Base-by-base conservation (phyloP, 2,113 vertebrate species). In the Sylvia atricapilla region DNA sequence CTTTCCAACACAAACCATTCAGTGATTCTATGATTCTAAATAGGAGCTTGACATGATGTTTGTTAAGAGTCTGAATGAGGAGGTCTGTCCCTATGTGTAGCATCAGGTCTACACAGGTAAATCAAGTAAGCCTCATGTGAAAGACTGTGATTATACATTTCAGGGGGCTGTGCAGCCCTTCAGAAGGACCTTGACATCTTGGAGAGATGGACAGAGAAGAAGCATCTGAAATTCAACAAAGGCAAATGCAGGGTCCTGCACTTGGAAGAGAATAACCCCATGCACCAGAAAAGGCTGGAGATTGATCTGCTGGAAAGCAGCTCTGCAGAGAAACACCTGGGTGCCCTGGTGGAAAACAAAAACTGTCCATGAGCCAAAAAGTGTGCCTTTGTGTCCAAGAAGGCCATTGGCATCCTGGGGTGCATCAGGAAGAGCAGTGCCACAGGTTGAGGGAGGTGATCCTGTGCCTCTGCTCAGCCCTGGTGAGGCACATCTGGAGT, bases 101-200 rank as follows among this genome's bases (percentile, higher is more conserved):
- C 22, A 56, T 44, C 49, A 59, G 37, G 59, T 83, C 41, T 68
- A 1, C 11, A 22, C 30, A 64, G 18, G 31, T 74, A 72, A 72
- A 79, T 37, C 33, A 64, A 76, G 35, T 5, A 11, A 92, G 27
- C 15, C 18, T 62, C 12, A 33, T 8, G 25, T 20, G 39, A 78
- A 59, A 30, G 17, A 15, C 15, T 8, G 1, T 0, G 0, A 44
- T 23, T 59, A 43, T 5, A 15, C 12, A 33, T 43, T 59, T 39
- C 62, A 82, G 44, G 59, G 27, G 24, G 13, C 33, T n/a, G 28
- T 39, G 28, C 28, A 52, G 44, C 9, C 39, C 28, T 67, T 46
- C 44, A 59, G 23, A 58, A 73, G 31, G 27, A 37, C 52, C 37
- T 58, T 23, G 19, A 50, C 37, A 73, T 15, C 31, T 33, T 74